Evolutionary conservation across 2,797 vertebrate species (phyloP), one percentile per base, ranked within the genome.

Genomic region (Pristis pectinata): DNA sequence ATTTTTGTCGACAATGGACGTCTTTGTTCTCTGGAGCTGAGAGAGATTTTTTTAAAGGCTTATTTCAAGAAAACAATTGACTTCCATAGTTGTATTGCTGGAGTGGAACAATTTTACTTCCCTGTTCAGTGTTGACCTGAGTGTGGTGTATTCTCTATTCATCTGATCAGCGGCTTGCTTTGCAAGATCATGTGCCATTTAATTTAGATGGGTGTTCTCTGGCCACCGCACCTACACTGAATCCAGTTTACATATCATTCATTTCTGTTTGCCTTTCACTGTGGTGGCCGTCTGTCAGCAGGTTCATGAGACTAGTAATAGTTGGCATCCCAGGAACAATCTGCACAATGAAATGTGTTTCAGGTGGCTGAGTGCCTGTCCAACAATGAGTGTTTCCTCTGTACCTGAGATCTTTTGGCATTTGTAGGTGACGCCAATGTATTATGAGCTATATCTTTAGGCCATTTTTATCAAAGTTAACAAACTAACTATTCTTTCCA

Each of bases 361-460:
- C 83, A 59, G 83, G 53, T 87, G 30, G 59, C 30, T 87, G 83
- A 87, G 59, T 87, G 83, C 82, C 87, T 61, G 83, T 59, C 59
- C 27, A 5, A 87, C 83, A 87, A 59, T 61, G 15, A n/a, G 56
- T 87, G 59, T 87, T 87, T 30, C 53, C 53, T 87, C 83, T 59
- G 13, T 87, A 61, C 30, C 30, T 87, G 53, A 34, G 53, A n/a
- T 59, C 30, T 87, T 59, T 87, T 87, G 56, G 56, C 56, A 87
- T 87, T 87, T 87, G 83, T n/a, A 87, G 83, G 53, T 87, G 83
- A 56, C 56, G 53, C 83, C 56, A 87, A 30, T 87, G 83, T 56
- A 87, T 56, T 56, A 56, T 87, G 59, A 56, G 83, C 53, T 27
- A 19, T 87, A 30, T 87, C 83, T 87, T 87, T 87, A 87, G 83